These are phyloP conservation scores for Crenichthys baileyi DNA, from an alignment of 2,797 vertebrate species.

Conservation along the genomic window DNA sequence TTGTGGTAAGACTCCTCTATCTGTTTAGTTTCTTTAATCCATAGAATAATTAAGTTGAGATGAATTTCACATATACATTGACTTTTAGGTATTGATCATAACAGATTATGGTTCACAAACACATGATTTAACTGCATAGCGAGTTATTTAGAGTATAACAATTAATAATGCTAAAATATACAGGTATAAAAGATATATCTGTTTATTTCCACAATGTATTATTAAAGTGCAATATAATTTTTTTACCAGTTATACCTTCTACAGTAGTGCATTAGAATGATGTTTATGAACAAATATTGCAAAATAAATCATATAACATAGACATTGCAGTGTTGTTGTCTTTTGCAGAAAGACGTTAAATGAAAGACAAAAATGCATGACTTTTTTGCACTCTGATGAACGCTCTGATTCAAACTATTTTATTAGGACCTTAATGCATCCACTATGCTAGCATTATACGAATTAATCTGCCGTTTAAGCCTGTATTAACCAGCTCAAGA, in stretches of 20 bases:
- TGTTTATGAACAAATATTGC: neutral
- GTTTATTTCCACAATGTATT: neutral
- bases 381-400: neutral
- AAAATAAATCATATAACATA: neutral
- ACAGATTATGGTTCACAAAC: neutral
- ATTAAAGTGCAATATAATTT: neutral
- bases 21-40: neutral
- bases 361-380: neutral
- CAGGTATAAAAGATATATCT: neutral
- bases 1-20: slow-evolving; percentile 62
- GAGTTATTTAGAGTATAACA: neutral
- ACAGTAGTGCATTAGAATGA: neutral
- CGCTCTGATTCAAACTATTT: neutral
- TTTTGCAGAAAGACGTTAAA: neutral
- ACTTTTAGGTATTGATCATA: neutral
- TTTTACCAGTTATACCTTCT: neutral
- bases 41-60: neutral
- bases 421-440: neutral
- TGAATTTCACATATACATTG: neutral
- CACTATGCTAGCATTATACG: neutral
- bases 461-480: neutral
- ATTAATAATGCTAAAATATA: neutral
- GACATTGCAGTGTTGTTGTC: neutral
- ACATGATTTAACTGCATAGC: neutral
- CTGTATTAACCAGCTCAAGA: neutral